Percentiles rank a stretch among this genome's conserved stretches.
Evolutionary conservation across 1,140 invertebrate genomes (phyloP).

Genomic region (Leptinotarsa undecemlineata): DNA sequence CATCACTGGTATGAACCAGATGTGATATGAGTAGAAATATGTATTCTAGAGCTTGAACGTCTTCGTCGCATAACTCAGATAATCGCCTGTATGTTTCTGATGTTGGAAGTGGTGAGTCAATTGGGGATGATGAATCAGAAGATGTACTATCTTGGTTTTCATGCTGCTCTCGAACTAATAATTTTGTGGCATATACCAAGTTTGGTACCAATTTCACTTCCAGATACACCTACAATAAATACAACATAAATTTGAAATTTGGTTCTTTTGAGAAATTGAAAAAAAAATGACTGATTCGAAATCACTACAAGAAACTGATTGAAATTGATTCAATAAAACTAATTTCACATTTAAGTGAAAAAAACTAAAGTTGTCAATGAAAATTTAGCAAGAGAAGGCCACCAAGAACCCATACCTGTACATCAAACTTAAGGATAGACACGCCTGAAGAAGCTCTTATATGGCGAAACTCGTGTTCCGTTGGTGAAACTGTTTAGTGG

Average conservation of each 20-base stretch:
- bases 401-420: too few species aligned
- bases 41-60: slow-evolving; percentile 67
- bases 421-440: too few species aligned
- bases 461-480: too few species aligned
- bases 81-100: slow-evolving; percentile 51
- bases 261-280: too few species aligned
- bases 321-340: too few species aligned
- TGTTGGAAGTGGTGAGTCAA: slow-evolving; percentile 17
- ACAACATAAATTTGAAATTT: not conserved
- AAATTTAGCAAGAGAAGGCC: too few species aligned
- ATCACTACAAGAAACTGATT: too few species aligned
- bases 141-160: slow-evolving; percentile 25
- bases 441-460: too few species aligned
- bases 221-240: slow-evolving; percentile 63
- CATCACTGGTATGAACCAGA: slow-evolving; percentile 69
- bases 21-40: slow-evolving; percentile 72
- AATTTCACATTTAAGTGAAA: too few species aligned
- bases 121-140: slow-evolving; percentile 30
- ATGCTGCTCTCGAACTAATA: slow-evolving; percentile 59
- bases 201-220: slow-evolving; percentile 78
- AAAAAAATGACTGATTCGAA: too few species aligned
- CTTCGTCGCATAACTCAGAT: slow-evolving; percentile 60
- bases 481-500: too few species aligned
- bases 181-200: slow-evolving; percentile 72
- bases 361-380: too few species aligned